Evolutionary conservation across 2,113 vertebrate species (phyloP), one percentile per base, ranked within the genome.

Genomic region (Solenodon paradoxus): DNA sequence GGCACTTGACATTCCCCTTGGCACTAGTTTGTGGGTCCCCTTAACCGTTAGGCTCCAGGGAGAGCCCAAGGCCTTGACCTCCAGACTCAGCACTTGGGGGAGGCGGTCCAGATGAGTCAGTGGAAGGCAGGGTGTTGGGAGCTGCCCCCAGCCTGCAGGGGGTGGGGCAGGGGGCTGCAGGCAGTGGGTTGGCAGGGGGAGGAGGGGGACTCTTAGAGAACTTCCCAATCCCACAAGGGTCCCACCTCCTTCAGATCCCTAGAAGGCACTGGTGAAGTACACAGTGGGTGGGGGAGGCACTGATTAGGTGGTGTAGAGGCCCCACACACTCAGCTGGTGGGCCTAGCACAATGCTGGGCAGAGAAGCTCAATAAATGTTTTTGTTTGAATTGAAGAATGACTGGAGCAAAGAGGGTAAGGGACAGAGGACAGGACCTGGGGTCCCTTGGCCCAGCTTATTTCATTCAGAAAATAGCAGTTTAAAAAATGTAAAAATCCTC

Each of bases 401-500:
- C 45, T 0, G 19, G 78, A 95, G 75, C 77, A 68, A 72, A 93
- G 42, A 32, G 89, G 64, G 16, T 84, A 71, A 78, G 32, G 87
- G 90, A 75, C 40, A 91, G 38, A 81, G 64, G 69, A 68, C 45
- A 26, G n/a, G 86, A 30, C 92, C 90, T 42, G 40, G 81, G 57
- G 51, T 83, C 51, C 63, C 82, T 74, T 40, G 81, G 92, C 88
- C 95, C 77, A 92, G 71, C 83, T 90, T 88, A 40, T 93, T 96
- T 90, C 92, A 75, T 83, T 97, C 92, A 96, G 95, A 97, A 96
- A 95, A 97, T 78, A 97, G 86, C 45, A 85, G 49, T 95, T 97
- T 95, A 92, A 97, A 97, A 97, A 97, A 93, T 64, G 97, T 97
- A 97, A 96, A 97, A 97, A 97, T 96, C 68, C 92, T 96, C 88